Percentiles rank a stretch among this genome's conserved stretches.
These are phyloP conservation scores for Hypsibius dujardini DNA, from an alignment of 1,140 invertebrate species.

Conservation along the genomic window DNA sequence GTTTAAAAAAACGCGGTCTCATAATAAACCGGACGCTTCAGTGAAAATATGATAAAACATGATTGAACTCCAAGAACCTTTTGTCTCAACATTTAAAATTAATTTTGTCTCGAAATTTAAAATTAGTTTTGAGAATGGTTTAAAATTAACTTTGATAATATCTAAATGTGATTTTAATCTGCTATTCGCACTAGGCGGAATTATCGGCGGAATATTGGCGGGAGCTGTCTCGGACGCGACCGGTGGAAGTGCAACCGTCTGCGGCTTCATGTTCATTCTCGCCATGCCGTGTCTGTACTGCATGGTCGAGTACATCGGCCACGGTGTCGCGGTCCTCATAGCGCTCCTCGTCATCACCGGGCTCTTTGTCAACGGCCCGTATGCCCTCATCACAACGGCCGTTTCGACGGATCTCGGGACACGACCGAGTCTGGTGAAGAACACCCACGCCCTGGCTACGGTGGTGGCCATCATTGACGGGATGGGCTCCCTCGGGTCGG, in stretches of 20 bases:
- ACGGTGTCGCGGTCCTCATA: constrained; percentile 22
- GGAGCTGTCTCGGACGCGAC: constrained; percentile 61
- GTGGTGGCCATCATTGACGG: constrained; percentile 93
- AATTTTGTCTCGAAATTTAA: no score
- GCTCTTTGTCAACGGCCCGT: constrained; percentile 76
- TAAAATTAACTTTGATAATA: no score
- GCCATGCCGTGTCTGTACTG: constrained; percentile 30
- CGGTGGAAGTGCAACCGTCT: constrained; percentile 64
- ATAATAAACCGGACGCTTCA: no score
- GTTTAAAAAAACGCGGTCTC: no score
- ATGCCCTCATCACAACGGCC: constrained; percentile 83
- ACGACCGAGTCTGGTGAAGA: constrained; percentile 60
- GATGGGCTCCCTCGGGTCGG: constrained; percentile 79
- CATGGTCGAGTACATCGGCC: not conserved
- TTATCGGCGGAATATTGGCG: constrained; percentile 35
- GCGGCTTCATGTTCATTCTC: constrained; percentile 56
- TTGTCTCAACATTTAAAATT: no score
- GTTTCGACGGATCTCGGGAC: constrained; percentile 83
- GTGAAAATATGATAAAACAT: no score
- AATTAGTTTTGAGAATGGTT: no score
- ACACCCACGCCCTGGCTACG: constrained; percentile 73
- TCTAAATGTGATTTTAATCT: no score
- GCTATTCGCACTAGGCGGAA: no score
- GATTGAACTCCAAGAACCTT: no score
- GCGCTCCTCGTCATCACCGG: constrained; percentile 56